Base-by-base conservation (phyloP, 2,888 invertebrate species). In the Tinea trinotella region DNA sequence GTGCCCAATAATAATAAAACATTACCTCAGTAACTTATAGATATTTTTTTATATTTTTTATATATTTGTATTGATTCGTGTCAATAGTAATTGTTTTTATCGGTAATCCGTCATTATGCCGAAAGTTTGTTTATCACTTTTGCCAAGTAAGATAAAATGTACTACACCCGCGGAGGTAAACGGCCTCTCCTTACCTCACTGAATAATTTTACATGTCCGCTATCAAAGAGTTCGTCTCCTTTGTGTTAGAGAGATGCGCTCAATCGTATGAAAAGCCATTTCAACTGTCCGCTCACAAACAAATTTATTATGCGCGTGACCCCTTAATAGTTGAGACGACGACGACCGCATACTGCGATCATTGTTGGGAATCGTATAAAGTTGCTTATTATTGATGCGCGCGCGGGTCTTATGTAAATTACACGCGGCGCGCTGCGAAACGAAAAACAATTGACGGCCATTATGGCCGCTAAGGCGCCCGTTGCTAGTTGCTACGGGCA, bases 151-250 rank as follows among this genome's bases (percentile, higher is more conserved):
- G n/a, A n/a, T n/a, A n/a, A n/a, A n/a, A n/a, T n/a, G n/a, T n/a
- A n/a, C n/a, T n/a, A n/a, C n/a, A 30, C 30, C n/a, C 46, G 46
- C 46, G 30, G 10, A 68, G 69, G 70, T 71, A 69, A 74, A 73
- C 65, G 71, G 63, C 68, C 49, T 13, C 59, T 58, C 61, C n/a
- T 62, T 64, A 60, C 61, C 60, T 61, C 62, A 59, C 60, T 62
- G 67, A 69, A 68, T 68, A 67, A 69, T 65, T 71, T 70, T 68
- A 70, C 69, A 68, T 69, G 71, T 67, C 65, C 48, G 63, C 57
- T 66, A 64, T 46, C 44, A 52, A 52, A 55, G 55, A 55, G 44
- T 55, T 52, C 52, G 15, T 30, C 24, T n/a, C 52, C 44, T 30
- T 55, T 52, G 35, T 36, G 35, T 50, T 30, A 13, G 13, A 40